phyloP scores from a whole-genome alignment of 2,113 vertebrate genomes.

The Tichodroma muraria region DNA sequence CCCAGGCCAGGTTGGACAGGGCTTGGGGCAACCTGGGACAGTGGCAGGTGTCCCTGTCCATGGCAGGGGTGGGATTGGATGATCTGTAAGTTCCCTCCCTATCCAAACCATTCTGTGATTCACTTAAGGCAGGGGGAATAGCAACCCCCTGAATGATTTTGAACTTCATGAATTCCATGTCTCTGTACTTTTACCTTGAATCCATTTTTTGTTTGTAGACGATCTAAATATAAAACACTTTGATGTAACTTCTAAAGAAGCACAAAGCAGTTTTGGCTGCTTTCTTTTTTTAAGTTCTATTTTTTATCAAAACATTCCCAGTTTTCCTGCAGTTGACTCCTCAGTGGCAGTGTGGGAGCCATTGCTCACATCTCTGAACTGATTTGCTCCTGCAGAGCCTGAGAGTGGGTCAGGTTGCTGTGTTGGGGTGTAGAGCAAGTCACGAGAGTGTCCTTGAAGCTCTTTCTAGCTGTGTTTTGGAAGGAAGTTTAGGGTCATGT shows the following conservation, averaged over 20 bases:
- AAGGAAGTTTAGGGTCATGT: not conserved
- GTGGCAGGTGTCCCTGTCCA: not conserved
- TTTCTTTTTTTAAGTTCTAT: not conserved
- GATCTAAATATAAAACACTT: not conserved
- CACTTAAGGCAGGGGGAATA: not conserved
- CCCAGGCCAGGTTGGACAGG: rapidly evolving
- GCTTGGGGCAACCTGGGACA: not conserved
- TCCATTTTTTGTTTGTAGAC: not conserved
- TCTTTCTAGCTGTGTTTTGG: not conserved
- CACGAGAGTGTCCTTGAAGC: not conserved
- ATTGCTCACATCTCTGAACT: not conserved
- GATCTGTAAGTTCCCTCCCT: not conserved
- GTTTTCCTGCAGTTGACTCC: not conserved
- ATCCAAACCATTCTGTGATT: not conserved
- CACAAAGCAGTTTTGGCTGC: not conserved
- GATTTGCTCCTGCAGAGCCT: not conserved
- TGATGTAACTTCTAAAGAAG: not conserved
- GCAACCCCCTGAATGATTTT: not conserved
- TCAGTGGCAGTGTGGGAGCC: not conserved
- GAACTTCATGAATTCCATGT: not conserved
- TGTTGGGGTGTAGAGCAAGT: not conserved
- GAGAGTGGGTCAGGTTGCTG: not conserved
- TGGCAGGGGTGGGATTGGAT: not conserved
- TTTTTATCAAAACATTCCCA: not conserved
- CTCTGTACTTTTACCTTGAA: not conserved